Base-by-base conservation (phyloP, 2,888 invertebrate species). In the Epistrophella euchroma region DNA sequence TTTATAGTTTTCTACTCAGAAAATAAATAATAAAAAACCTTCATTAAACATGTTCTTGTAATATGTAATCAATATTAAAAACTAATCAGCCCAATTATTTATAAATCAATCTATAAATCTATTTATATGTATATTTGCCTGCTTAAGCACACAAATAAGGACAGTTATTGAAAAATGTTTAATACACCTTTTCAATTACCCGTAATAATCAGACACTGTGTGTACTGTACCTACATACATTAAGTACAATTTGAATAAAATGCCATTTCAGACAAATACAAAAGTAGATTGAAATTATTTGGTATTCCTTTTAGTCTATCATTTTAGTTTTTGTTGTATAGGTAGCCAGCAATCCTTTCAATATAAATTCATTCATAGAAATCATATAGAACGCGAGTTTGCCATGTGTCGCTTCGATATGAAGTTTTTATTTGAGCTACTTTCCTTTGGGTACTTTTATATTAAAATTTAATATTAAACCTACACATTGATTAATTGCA, bases 401-500 rank as follows among this genome's bases (percentile, higher is more conserved):
- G n/a, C 56, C 35, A 32, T 3, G 13, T n/a, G 19, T 37, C 0
- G 25, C 25, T 3, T 11, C 19, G 9, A 22, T 22, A 3, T 15
- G 17, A 2, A 28, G 28, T 25, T 28, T 25, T 17, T 22, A 43
- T 62, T 43, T 45, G 17, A 17, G 17, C n/a, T 66, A 35, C 47
- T 15, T 47, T 32, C 7, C 32, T 7, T 28, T 17, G 5, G 17
- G 11, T 17, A 9, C 9, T 19, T 22, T 4, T 9, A 32, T 66
- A 47, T 66, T 32, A 19, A 66, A 32, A 66, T 47, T 66, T 35
- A 32, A 47, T 62, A 22, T 43, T 40, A 10, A 9, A 25, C 62
- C 15, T 47, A 66, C 13, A 66, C 64, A 13, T 66, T 66, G 32
- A 47, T 66, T 66, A 32, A 66, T 64, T 32, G 32, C 7, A 25